phyloP scores from a whole-genome alignment of 2,797 vertebrate species.

The Melanotaenia pygmaea region DNA sequence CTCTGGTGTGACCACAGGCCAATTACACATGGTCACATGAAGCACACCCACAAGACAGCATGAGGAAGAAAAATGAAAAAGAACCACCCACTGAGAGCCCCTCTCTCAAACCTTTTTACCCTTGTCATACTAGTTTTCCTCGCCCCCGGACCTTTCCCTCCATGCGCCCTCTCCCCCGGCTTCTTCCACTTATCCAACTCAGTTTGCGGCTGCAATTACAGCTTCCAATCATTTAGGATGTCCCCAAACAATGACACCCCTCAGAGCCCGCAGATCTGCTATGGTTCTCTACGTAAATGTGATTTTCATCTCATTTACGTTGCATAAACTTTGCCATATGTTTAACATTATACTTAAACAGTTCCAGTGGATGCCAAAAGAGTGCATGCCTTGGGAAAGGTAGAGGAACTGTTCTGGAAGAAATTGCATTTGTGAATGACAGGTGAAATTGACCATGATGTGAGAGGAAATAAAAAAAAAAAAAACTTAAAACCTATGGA shows the following conservation, averaged over 20 bases:
- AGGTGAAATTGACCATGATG: conserved; percentile 74
- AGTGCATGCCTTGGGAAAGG: conserved; percentile 63
- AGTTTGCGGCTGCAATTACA: conserved; percentile 64
- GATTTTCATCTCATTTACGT: conserved; percentile 84
- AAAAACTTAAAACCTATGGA: conserved; percentile 21
- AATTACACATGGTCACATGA: conserved; percentile 74
- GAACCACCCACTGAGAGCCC: conserved; percentile 65
- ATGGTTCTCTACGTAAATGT: conserved; percentile 76
- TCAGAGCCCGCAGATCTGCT: conserved; percentile 55
- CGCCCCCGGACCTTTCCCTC: conserved; percentile 8
- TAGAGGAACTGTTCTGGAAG: conserved; percentile 61
- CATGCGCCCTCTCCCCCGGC: conserved; percentile 14
- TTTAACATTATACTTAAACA: conserved; percentile 83
- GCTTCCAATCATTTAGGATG: conserved; percentile 68
- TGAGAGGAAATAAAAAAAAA: conserved; percentile 4
- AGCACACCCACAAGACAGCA: conserved; percentile 53
- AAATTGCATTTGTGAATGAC: conserved; percentile 64
- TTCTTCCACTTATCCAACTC: conserved; percentile 25
- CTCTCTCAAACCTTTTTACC: conserved; percentile 30
- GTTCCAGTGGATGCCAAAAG: conserved; percentile 67
- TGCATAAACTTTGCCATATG: conserved; percentile 82
- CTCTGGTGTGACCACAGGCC: conserved; percentile 74
- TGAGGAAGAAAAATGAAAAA: conserved; percentile 44
- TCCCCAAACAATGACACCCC: conserved; percentile 62
- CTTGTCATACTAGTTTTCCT: conserved; percentile 29